Conservation (phyloP, 1,140 invertebrate genomes). For the Ceratitis capitata region DNA sequence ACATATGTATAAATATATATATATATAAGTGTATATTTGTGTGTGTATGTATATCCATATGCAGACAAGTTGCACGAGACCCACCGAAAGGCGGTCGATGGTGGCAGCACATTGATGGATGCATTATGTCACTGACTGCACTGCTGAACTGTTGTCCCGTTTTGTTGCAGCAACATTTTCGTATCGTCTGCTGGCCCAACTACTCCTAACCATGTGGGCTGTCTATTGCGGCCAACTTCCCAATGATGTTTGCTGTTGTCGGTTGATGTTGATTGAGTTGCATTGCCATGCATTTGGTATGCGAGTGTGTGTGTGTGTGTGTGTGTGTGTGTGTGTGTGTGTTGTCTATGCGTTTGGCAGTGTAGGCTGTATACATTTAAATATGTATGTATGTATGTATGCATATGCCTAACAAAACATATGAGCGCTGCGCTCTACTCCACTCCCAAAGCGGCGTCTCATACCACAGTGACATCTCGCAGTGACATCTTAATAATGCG, state of each 20-base stretch:
- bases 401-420: neutral
- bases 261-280: constrained; percentile 27
- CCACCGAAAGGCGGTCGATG: no score
- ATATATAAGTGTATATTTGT: no score
- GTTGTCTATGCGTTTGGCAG: neutral
- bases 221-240: constrained; percentile 14
- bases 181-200: constrained; percentile 10
- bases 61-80: no score
- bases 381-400: neutral
- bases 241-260: constrained; percentile 14
- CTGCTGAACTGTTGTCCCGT: constrained; percentile 4
- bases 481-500: constrained; percentile 35
- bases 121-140: no score
- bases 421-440: neutral
- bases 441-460: constrained; percentile 16
- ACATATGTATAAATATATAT: no score
- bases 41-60: no score
- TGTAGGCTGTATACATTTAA: neutral
- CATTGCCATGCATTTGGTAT: no score
- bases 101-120: constrained; percentile 17
- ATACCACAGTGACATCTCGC: constrained; percentile 8
- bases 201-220: constrained; percentile 17
- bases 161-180: constrained; percentile 33
- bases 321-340: neutral
- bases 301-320: no score